A percentile compares a stretch with the other conserved stretches of the same genome.
These are phyloP conservation scores for Leptobrachium ailaonicum DNA, from an alignment of 2,113 vertebrate species.

Conservation along the genomic window DNA sequence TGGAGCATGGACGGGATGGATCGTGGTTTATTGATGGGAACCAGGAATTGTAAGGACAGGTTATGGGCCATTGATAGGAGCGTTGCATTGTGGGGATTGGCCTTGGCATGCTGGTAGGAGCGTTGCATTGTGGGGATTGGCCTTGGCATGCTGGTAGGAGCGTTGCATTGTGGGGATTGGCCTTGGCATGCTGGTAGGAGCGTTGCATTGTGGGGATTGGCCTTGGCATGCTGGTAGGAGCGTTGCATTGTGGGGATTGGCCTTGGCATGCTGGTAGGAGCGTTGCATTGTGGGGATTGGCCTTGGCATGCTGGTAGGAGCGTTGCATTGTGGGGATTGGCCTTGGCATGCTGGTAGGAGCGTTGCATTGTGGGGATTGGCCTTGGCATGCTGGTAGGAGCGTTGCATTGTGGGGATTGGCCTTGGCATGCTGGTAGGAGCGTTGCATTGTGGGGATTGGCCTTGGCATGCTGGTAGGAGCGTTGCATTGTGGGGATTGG, in stretches of 20 bases:
- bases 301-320: not conserved
- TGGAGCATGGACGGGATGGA: too few relatives aligned
- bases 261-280: not conserved
- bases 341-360: not conserved
- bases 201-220: not conserved
- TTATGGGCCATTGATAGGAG: not conserved
- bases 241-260: not conserved
- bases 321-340: not conserved
- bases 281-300: not conserved
- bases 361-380: not conserved
- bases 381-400: not conserved
- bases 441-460: too few relatives aligned
- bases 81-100: too few relatives aligned
- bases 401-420: not conserved
- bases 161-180: not conserved
- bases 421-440: too few relatives aligned
- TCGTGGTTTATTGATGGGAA: too few relatives aligned
- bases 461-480: not conserved
- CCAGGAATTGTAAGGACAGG: not conserved
- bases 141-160: not conserved
- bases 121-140: not conserved
- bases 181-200: not conserved
- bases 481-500: not conserved
- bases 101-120: too few relatives aligned
- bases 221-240: not conserved